A percentile compares a stretch with the other conserved stretches of the same genome.
phyloP scores from a whole-genome alignment of 2,113 vertebrate species.

The Malaclemys terrapin region DNA sequence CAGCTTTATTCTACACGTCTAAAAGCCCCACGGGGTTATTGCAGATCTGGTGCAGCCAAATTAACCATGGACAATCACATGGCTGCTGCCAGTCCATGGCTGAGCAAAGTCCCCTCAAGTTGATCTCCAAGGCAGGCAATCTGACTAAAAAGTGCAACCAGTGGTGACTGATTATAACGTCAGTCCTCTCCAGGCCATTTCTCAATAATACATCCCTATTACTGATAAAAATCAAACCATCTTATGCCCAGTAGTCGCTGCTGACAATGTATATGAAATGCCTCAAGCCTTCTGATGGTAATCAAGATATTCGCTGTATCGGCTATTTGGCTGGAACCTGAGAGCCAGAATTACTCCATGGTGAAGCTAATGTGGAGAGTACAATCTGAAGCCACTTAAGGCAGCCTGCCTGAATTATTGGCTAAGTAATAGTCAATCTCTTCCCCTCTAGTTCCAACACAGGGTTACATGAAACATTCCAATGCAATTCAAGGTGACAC shows the following conservation, averaged over 20 bases:
- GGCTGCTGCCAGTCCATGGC: neutral
- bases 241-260: neutral
- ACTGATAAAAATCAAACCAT: neutral
- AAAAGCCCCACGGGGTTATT: neutral
- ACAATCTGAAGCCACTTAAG: neutral
- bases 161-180: neutral
- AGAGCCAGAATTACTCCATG: neutral
- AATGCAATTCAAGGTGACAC: neutral
- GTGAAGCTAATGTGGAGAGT: neutral
- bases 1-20: neutral
- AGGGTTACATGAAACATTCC: rapidly evolving
- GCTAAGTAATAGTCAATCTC: neutral
- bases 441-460: neutral
- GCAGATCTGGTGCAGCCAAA: neutral
- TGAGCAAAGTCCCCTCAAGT: neutral
- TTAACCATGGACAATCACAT: neutral
- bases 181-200: neutral
- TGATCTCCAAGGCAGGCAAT: neutral
- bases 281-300: neutral
- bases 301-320: neutral
- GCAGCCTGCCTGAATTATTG: neutral
- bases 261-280: neutral
- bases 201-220: neutral
- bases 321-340: neutral
- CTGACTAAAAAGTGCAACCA: neutral